Conservation (phyloP, 2,797 vertebrate genomes). For the Peromyscus eremicus region DNA sequence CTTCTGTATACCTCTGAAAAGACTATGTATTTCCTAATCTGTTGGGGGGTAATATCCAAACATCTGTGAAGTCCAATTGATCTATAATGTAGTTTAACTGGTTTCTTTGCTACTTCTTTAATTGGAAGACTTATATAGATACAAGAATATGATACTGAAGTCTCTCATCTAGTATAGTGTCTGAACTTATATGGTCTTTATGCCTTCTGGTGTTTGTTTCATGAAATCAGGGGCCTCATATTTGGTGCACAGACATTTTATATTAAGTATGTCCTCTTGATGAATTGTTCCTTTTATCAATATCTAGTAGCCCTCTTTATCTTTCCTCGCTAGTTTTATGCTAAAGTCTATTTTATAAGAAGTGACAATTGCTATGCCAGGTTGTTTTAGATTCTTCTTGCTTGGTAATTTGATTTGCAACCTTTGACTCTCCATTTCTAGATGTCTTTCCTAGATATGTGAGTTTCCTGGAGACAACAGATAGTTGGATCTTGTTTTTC, state of each 20-base stretch:
- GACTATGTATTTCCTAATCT: not conserved
- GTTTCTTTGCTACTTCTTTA: not conserved
- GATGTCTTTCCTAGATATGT: not conserved
- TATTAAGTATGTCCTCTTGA: not conserved
- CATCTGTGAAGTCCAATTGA: not conserved
- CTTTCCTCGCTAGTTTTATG: not conserved
- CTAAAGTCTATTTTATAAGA: not conserved
- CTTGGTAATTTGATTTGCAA: not conserved
- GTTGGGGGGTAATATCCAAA: not conserved
- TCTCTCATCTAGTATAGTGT: not conserved
- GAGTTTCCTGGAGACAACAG: not conserved
- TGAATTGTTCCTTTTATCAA: not conserved
- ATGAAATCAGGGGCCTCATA: not conserved
- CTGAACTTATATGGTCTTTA: not conserved
- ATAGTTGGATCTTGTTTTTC: not conserved
- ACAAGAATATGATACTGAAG: not conserved
- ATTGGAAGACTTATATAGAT: not conserved
- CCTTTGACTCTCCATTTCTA: not conserved
- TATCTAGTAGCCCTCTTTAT: not conserved
- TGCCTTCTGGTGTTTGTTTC: not conserved
- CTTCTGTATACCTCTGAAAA: not conserved
- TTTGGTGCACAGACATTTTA: not conserved
- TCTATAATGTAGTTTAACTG: not conserved
- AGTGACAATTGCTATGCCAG: not conserved
- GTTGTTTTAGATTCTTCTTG: not conserved